Evolutionary conservation across 2,888 invertebrate genomes (phyloP), one percentile per base, ranked within the genome.

Genomic region (Cephus runcator): DNA sequence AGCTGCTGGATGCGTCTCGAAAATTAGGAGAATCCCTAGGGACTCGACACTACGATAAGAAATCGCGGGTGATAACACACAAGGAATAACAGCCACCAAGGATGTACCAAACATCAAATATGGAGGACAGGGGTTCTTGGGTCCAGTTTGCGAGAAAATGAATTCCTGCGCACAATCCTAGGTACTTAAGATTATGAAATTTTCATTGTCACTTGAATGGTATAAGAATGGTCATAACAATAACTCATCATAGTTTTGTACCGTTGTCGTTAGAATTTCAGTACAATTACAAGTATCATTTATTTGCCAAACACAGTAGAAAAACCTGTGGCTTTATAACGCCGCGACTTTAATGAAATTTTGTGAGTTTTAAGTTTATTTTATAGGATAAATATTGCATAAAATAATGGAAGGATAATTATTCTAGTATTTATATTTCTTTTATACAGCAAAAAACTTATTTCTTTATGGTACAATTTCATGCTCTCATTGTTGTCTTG

Each of bases 101-200:
- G 75, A 78, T 73, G 79, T 82, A 82, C 75, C 78, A 81, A 83
- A 85, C 76, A 81, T 83, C 84, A 85, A 86, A 86, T 81, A 86
- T 86, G 86, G 86, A 82, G 83, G 86, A 80, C 75, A 77, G 77
- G 75, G 56, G 23, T 23, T 56, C 56, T 56, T 23, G 23, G 56
- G 23, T 56, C 56, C 56, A 56, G 56, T 56, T 56, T 56, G 56
- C 23, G 23, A 56, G 15, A 56, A 56, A 56, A 56, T 56, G 9
- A 56, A 56, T 56, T 56, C 56, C 56, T 56, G 56, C 56, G 56
- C 56, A 56, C 56, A 56, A 56, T 56, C 56, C 2, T 56, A 23
- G 2, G 23, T 56, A 56, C 1, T 56, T 56, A 56, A n/a, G n/a
- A n/a, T 0, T 56, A 23, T 23, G 56, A 23, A 23, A 15, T 56